Evolutionary conservation across 1,140 invertebrate species (phyloP).

Genomic region (Drosophila insularis): DNA sequence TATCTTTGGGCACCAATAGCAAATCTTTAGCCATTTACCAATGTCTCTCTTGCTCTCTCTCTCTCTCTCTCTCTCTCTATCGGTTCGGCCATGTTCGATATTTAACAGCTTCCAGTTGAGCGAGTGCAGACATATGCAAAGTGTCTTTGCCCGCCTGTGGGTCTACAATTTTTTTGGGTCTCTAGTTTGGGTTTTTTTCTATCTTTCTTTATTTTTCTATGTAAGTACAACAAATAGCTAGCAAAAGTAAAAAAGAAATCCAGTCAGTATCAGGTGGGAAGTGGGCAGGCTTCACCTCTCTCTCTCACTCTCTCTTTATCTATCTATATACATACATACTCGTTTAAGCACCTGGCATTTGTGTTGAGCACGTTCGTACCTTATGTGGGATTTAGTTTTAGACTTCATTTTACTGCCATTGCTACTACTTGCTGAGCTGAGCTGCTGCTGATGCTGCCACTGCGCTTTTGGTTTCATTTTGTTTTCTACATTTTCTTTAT

Average conservation of each 20-base stretch:
- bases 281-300: conserved; percentile 4
- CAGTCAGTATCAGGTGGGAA: conserved; percentile 42
- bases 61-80: conserved; percentile 40
- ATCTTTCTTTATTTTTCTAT: conserved; percentile 16
- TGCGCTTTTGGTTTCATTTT: conserved; percentile 80
- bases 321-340: conserved; percentile 18
- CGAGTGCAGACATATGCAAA: conserved; percentile 58
- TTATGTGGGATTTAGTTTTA: conserved; percentile 80
- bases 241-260: conserved; percentile 50
- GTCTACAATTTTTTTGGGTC: conserved; percentile 57
- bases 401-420: conserved; percentile 73
- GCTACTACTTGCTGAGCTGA: background rate
- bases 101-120: conserved; percentile 78
- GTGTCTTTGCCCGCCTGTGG: conserved; percentile 58
- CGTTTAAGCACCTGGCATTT: conserved; percentile 76
- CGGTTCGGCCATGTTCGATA: conserved; percentile 68
- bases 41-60: conserved; percentile 38
- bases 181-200: conserved; percentile 45
- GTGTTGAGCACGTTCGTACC: conserved; percentile 79
- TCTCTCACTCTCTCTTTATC: too few species aligned
- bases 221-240: conserved; percentile 52
- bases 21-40: conserved; percentile 74
- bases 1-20: conserved; percentile 63
- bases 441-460: conserved; percentile 17
- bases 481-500: conserved; percentile 56